These are phyloP conservation scores for Drosophila nebulosa DNA, from an alignment of 1,140 invertebrate species.

Conservation along the genomic window DNA sequence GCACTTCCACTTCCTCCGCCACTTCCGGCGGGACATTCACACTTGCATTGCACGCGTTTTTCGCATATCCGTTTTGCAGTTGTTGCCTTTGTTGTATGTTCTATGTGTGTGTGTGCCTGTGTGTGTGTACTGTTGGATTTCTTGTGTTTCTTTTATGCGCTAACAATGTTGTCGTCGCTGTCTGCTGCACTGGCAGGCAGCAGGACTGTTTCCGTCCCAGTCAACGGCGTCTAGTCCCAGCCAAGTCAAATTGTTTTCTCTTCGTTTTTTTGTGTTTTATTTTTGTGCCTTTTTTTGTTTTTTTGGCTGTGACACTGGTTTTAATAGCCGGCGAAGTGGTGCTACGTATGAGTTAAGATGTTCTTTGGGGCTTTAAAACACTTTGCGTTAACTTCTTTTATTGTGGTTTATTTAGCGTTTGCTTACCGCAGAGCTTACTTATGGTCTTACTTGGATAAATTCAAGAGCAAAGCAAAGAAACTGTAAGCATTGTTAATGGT, in stretches of 20 bases:
- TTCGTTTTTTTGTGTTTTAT: background rate
- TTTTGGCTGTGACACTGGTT: slow-evolving; percentile 61
- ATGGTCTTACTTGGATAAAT: slow-evolving; percentile 55
- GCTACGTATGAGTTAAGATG: background rate
- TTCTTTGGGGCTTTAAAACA: slow-evolving; percentile 8
- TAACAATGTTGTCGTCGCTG: slow-evolving; percentile 48
- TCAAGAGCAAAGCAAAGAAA: slow-evolving; percentile 68
- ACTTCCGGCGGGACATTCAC: slow-evolving; percentile 57
- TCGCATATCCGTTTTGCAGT: slow-evolving; percentile 63
- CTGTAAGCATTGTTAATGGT: slow-evolving; percentile 76
- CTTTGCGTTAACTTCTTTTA: slow-evolving; percentile 21
- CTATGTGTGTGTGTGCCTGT: slow-evolving; percentile 4
- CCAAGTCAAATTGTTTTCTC: slow-evolving; percentile 36
- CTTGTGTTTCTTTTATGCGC: slow-evolving; percentile 53
- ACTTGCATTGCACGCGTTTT: slow-evolving; percentile 71
- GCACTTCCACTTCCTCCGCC: slow-evolving; percentile 32
- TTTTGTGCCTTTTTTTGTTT: background rate
- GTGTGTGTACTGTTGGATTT: slow-evolving; percentile 14
- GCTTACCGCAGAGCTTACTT: background rate
- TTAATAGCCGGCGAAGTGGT: slow-evolving; percentile 62
- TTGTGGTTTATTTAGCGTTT: slow-evolving; percentile 16
- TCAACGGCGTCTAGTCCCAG: slow-evolving; percentile 31
- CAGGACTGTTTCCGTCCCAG: slow-evolving; percentile 4
- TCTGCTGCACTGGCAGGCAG: slow-evolving; percentile 38
- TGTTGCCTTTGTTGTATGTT: slow-evolving; percentile 26